These are phyloP conservation scores for Tridacna crocea DNA, from an alignment of 2,888 invertebrate genomes.

Conservation along the genomic window DNA sequence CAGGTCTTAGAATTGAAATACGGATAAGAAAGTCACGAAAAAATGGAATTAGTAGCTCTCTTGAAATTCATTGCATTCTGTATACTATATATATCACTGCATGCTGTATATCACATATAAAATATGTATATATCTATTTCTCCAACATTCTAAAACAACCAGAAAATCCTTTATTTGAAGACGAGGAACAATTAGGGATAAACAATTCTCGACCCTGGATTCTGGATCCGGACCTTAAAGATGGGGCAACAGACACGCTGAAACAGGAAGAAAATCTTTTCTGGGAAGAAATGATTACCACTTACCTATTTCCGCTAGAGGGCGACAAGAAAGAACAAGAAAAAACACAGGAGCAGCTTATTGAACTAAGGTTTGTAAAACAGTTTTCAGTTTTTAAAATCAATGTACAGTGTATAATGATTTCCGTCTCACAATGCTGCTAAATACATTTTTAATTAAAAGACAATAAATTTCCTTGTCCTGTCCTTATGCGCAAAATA, in stretches of 20 bases:
- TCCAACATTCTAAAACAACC: conserved; percentile 16
- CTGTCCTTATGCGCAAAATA: too few species aligned
- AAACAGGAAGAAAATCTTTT: conserved; percentile 90
- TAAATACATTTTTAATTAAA: too few species aligned
- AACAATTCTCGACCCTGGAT: conserved; percentile 65
- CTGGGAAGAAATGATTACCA: conserved; percentile 91
- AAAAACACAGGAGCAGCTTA: conserved; percentile 58
- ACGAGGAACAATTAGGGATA: conserved; percentile 42
- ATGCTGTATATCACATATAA: too few species aligned
- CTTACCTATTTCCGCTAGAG: conserved; percentile 97
- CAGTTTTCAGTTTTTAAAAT: not conserved
- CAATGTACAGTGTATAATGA: not conserved
- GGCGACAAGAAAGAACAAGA: conserved; percentile 90
- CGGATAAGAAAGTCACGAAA: too few species aligned
- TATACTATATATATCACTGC: too few species aligned
- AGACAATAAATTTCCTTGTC: too few species aligned
- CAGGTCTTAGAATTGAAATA: too few species aligned
- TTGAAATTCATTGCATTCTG: too few species aligned
- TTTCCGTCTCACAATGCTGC: too few species aligned
- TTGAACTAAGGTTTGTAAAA: conserved; percentile 51
- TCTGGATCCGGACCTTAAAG: conserved; percentile 60
- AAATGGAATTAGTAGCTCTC: too few species aligned
- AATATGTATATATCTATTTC: conserved; percentile 24
- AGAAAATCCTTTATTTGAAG: conserved; percentile 71
- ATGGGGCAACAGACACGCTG: conserved; percentile 52